These are phyloP conservation scores for Atta colombica DNA, from an alignment of 1,140 invertebrate species.

Conservation along the genomic window DNA sequence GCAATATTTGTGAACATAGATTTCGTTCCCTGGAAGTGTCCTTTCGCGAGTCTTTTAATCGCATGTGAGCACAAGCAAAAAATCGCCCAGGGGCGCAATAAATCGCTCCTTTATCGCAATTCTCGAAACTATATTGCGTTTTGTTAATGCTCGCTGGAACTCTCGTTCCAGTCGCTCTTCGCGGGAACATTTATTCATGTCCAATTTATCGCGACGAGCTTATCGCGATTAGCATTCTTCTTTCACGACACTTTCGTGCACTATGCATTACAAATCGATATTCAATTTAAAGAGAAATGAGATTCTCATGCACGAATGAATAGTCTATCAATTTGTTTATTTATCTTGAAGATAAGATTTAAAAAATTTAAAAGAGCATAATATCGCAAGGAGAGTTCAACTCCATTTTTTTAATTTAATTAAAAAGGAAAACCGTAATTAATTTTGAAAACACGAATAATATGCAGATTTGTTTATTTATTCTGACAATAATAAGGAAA, in stretches of 20 bases:
- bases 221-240: slow-evolving; percentile 40
- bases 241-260: slow-evolving; percentile 14
- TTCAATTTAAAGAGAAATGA: slow-evolving; percentile 16
- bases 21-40: slow-evolving; percentile 1
- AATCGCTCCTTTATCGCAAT: slow-evolving; percentile 47
- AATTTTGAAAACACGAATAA: not conserved
- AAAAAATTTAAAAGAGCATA: not conserved
- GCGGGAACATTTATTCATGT: slow-evolving; percentile 36
- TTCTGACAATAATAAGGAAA: not conserved
- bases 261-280: slow-evolving; percentile 41
- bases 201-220: slow-evolving; percentile 45
- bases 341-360: not conserved
- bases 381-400: not conserved
- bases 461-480: slow-evolving; percentile 1
- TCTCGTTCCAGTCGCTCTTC: slow-evolving; percentile 7
- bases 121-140: slow-evolving; percentile 3
- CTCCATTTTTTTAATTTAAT: not conserved
- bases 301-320: not conserved
- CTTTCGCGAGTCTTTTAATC: slow-evolving; percentile 30
- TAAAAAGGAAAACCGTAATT: not conserved
- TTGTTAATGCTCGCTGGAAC: not conserved
- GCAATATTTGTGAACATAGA: not conserved
- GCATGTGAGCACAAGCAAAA: not conserved
- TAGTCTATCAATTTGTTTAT: slow-evolving; percentile 18
- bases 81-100: slow-evolving; percentile 21